Conservation (phyloP, 2,888 invertebrate genomes). For the Folsomia manolachei region DNA sequence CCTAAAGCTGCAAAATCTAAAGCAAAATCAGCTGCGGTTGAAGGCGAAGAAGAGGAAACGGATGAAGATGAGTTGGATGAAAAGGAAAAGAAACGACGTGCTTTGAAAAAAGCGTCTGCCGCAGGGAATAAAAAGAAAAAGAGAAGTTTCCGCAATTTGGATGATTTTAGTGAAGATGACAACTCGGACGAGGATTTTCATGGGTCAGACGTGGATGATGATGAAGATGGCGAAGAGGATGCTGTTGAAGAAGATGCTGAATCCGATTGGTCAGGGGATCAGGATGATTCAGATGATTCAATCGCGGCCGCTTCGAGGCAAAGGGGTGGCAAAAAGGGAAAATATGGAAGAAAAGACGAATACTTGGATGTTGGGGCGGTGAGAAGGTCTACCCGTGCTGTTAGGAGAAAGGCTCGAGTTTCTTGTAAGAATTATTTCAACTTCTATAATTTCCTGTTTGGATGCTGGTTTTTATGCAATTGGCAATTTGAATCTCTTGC, state of each 20-base stretch:
- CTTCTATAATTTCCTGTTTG: neutral
- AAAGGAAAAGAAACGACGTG: constrained; percentile 41
- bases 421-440: constrained; percentile 39
- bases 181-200: constrained; percentile 89
- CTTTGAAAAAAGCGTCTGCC: constrained; percentile 23
- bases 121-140: constrained; percentile 62
- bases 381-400: constrained; percentile 45
- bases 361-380: constrained; percentile 45
- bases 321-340: constrained; percentile 35
- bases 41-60: constrained; percentile 38
- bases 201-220: constrained; percentile 65
- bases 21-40: constrained; percentile 37
- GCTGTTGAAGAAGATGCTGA: constrained; percentile 59
- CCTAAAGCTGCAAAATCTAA: constrained; percentile 36
- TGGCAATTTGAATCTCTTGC: constrained; percentile 35
- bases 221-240: constrained; percentile 61
- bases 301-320: constrained; percentile 31
- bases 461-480: neutral
- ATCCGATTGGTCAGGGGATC: constrained; percentile 49
- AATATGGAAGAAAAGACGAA: constrained; percentile 43
- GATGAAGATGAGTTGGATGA: constrained; percentile 44
- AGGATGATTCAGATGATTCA: constrained; percentile 46
- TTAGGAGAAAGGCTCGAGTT: constrained; percentile 41
- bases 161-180: constrained; percentile 75
- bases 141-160: constrained; percentile 74